Evolutionary conservation across 2,888 invertebrate genomes (phyloP), one percentile per base, ranked within the genome.

Genomic region (Temnothorax rugatulus): DNA sequence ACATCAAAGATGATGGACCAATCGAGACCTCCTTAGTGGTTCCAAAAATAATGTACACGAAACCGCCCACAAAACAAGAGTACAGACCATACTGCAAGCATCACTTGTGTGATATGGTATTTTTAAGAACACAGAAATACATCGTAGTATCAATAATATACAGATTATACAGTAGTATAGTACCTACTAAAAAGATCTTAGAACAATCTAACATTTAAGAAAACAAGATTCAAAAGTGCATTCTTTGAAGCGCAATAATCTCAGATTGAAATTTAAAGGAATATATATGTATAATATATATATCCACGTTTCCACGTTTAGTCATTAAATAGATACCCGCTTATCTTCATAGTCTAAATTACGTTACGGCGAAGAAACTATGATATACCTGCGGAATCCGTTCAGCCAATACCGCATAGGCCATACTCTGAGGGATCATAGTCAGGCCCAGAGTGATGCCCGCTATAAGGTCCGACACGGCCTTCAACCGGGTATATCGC

Each of bases 1-100:
- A 97, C 98, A 99, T 98, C 85, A 99, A 96, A 90, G 98, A 98
- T 0, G 99, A 99, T 0, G 99, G 99, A n/a, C 99, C 98, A 88
- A 98, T 98, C 0, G 97, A 97, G 3, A 98, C 98, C 95, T 98
- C 97, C 93, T 97, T 97, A 88, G 98, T 97, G 0, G 98, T 98
- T 59, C 99, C 99, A 91, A 99, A 97, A 90, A 98, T 94, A 77
- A 97, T 96, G 95, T 99, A 99, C 77, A 98, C 96, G 91, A 99
- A 97, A 93, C 93, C 91, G 94, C 98, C 98, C 95, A 98, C 96
- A 94, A 99, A 98, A 0, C 99, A 97, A 2, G 99, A 98, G 95
- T 99, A 99, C 34, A 99, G 96, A 0, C 99, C 99, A 95, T 98
- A 98, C 96, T 97, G 94, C 13, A 94, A 93, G 87, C 18, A 59